These are phyloP conservation scores for Scrobipalpa costella DNA, from an alignment of 2,888 invertebrate genomes.

Conservation along the genomic window DNA sequence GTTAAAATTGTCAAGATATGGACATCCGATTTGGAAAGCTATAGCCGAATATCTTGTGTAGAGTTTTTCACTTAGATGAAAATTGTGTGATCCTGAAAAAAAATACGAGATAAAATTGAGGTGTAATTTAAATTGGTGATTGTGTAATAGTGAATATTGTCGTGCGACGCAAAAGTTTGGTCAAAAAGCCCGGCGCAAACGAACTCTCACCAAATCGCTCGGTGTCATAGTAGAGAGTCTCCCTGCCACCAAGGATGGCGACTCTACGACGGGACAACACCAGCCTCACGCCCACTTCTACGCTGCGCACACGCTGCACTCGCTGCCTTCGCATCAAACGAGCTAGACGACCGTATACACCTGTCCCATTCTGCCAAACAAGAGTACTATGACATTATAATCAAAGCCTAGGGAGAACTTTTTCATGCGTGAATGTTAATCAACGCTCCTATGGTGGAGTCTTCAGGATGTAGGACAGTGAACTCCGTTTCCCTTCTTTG, in stretches of 20 bases:
- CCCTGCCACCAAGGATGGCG: slow-evolving; percentile 86
- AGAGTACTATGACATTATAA: neutral
- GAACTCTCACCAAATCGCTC: slow-evolving; percentile 85
- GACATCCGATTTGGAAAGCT: slow-evolving; percentile 88
- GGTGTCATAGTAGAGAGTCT: slow-evolving; percentile 88
- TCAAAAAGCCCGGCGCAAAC: too few relatives aligned
- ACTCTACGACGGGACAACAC: slow-evolving; percentile 82
- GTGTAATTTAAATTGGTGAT: too few relatives aligned
- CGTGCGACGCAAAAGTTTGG: too few relatives aligned
- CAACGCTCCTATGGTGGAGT: too few relatives aligned
- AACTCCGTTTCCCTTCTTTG: too few relatives aligned
- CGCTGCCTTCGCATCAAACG: slow-evolving; percentile 83
- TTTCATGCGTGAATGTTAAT: too few relatives aligned
- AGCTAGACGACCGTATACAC: slow-evolving; percentile 86
- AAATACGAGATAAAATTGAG: too few relatives aligned
- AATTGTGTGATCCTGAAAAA: slow-evolving; percentile 82
- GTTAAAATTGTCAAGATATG: slow-evolving; percentile 87
- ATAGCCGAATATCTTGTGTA: slow-evolving; percentile 90
- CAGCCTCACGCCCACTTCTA: slow-evolving; percentile 85
- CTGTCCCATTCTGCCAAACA: slow-evolving; percentile 85
- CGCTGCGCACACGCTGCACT: slow-evolving; percentile 84
- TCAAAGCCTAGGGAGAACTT: too few relatives aligned
- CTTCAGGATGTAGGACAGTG: too few relatives aligned
- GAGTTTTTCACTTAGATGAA: slow-evolving; percentile 88
- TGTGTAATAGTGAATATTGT: too few relatives aligned